Percentiles rank a stretch among this genome's conserved stretches.
Conservation (phyloP, 2,113 vertebrate genomes). For the Hymenochirus boettgeri region DNA sequence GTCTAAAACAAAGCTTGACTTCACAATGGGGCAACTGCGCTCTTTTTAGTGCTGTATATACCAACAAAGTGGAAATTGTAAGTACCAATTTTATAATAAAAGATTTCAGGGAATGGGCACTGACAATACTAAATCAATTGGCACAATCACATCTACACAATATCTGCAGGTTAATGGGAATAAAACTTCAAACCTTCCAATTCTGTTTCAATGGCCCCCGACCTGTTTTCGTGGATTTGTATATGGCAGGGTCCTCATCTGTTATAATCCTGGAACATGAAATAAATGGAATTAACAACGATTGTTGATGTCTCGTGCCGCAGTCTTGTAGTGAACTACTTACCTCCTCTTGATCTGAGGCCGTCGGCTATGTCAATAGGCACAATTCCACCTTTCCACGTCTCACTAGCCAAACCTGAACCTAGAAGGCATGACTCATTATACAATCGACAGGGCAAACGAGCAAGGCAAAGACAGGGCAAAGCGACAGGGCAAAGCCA, state of each 20-base stretch:
- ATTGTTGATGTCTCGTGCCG: background rate
- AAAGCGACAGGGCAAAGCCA: background rate
- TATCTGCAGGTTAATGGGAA: too few species aligned
- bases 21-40: too few species aligned
- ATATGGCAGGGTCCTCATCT: constrained; percentile 59
- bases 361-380: constrained; percentile 50
- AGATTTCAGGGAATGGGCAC: too few species aligned
- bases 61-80: too few species aligned
- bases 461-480: background rate
- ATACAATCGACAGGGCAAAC: background rate
- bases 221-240: constrained; percentile 57
- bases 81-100: too few species aligned
- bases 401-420: constrained; percentile 50
- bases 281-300: background rate
- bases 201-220: constrained; percentile 58
- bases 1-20: too few species aligned
- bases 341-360: constrained; percentile 51
- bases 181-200: constrained; percentile 53
- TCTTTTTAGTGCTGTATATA: too few species aligned
- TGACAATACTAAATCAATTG: too few species aligned
- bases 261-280: constrained; percentile 56
- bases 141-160: too few species aligned
- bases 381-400: constrained; percentile 54
- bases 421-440: constrained; percentile 19
- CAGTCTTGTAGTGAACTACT: constrained; percentile 10